Evolutionary conservation across 1,140 invertebrate genomes (phyloP).

Genomic region (Apis cerana): DNA sequence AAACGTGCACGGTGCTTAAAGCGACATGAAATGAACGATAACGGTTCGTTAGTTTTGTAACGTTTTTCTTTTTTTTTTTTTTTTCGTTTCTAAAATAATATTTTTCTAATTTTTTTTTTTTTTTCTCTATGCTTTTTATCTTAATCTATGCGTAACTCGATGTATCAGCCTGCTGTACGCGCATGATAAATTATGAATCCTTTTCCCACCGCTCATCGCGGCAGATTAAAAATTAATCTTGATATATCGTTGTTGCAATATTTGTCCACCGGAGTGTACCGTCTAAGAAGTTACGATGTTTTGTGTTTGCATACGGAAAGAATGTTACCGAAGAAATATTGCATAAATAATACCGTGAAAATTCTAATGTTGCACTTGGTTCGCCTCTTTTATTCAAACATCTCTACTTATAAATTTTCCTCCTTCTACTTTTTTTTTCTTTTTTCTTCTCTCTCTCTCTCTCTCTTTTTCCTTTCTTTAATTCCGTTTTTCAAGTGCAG

Average conservation of each 20-base stretch:
- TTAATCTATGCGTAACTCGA: constrained; percentile 12
- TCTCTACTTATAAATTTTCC: too few species aligned
- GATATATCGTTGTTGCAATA: constrained; percentile 34
- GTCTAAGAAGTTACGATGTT: constrained; percentile 22
- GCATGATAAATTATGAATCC: constrained; percentile 50
- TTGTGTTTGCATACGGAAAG: constrained; percentile 18
- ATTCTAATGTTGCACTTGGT: background rate
- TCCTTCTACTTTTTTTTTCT: too few species aligned
- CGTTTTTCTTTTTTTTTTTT: background rate
- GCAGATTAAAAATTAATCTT: constrained; percentile 63
- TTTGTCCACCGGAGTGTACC: constrained; percentile 22
- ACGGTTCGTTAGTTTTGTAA: background rate
- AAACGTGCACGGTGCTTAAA: background rate
- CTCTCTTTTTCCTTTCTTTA: too few species aligned
- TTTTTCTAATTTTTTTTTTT: background rate
- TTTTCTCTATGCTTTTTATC: background rate
- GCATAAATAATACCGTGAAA: constrained; percentile 10
- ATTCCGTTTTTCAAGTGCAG: background rate
- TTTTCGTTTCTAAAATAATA: background rate
- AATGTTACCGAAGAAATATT: constrained; percentile 8
- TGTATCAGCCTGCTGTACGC: background rate
- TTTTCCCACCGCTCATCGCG: constrained; percentile 27
- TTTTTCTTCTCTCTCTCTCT: background rate
- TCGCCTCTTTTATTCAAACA: background rate
- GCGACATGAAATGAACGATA: constrained; percentile 15